These are phyloP conservation scores for Eidolon helvum DNA, from an alignment of 2,113 vertebrate genomes.

Conservation along the genomic window DNA sequence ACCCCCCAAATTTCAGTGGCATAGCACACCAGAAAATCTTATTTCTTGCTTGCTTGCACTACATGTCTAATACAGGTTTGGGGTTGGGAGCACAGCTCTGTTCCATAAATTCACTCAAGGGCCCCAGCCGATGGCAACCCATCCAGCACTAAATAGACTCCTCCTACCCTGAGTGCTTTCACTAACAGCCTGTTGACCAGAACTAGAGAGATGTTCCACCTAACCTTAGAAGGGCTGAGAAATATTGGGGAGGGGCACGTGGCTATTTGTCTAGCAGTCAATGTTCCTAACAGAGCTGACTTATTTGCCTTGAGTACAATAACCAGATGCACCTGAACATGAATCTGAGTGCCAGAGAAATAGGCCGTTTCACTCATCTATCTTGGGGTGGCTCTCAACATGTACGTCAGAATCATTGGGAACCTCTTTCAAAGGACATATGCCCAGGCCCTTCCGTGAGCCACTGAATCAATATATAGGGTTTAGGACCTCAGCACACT, in stretches of 20 bases:
- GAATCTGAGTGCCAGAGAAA: background rate
- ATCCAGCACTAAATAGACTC: background rate
- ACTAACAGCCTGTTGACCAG: background rate
- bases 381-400: background rate
- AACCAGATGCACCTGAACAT: background rate
- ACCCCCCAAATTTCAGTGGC: background rate
- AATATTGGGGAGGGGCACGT: fast-evolving
- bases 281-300: background rate
- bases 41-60: background rate
- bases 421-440: background rate
- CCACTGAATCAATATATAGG: background rate
- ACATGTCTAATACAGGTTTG: no score
- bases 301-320: background rate
- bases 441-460: background rate
- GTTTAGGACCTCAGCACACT: background rate
- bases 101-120: background rate
- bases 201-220: background rate
- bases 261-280: background rate
- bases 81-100: background rate
- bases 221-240: background rate
- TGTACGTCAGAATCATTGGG: background rate
- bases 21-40: background rate
- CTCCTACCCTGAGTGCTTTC: background rate
- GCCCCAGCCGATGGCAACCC: background rate
- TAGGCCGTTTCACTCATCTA: background rate